Evolutionary conservation across 2,797 vertebrate genomes (phyloP), one percentile per base, ranked within the genome.

Genomic region (Sparidentex hasta): DNA sequence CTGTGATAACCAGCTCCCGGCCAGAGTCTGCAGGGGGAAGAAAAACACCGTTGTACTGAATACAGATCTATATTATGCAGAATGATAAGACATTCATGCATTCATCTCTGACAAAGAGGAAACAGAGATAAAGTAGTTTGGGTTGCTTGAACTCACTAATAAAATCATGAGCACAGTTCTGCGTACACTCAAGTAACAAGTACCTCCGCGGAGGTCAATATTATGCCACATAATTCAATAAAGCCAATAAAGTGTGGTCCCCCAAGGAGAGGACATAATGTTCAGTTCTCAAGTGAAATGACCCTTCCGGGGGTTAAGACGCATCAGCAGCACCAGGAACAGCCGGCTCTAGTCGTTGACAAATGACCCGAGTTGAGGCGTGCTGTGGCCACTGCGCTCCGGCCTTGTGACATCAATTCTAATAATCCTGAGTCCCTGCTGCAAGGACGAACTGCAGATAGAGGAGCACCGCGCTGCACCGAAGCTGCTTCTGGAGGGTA

Each of bases 1-100:
- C 98, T 51, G 97, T 99, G 89, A 99, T 99, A 75, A 99, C 97
- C 90, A 99, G 95, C 90, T 99, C 98, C 83, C 98, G 96, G 11
- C 98, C 98, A 66, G 98, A 99, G 86, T 99, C 98, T 99, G 94
- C 9, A 70, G 73, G 51, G 69, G 73, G 51, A 69, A 88, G 57
- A 66, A 59, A 38, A 70, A 84, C 16, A 77, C 2, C 33, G 8
- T 23, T 38, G 7, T 20, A 48, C 14, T 50, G n/a, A 80, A 72
- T 25, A 61, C n/a, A 51, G 14, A 56, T 33, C 14, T 50, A 38
- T 5, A 68, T 77, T 27, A 62, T 7, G 25, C 59, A 38, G 16
- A 58, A 59, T 58, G 20, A 21, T 27, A 63, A 65, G 17, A 72
- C 25, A 43, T 12, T 38, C 13, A 70, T 12, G 29, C 13, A 70